Evolutionary conservation across 1,140 invertebrate species (phyloP).

Genomic region (Listronotus bonariensis): DNA sequence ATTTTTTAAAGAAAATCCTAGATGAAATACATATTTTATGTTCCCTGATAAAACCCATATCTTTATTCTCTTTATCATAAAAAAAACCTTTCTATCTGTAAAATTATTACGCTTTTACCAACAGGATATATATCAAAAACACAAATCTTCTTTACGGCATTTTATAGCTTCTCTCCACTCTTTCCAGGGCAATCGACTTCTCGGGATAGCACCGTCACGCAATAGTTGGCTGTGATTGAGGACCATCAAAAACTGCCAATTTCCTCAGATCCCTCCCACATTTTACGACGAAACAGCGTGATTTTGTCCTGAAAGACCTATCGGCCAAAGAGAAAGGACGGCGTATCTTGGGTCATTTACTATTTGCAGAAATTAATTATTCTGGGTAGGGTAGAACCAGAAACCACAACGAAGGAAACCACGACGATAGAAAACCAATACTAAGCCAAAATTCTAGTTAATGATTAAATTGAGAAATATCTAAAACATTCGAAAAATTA

Average conservation of each 20-base stretch:
- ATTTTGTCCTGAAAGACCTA: constrained; percentile 40
- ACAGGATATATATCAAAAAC: too few species aligned
- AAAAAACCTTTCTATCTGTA: not conserved
- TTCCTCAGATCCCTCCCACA: constrained; percentile 40
- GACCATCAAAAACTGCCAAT: constrained; percentile 49
- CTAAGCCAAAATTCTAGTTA: too few species aligned
- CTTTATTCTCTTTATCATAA: not conserved
- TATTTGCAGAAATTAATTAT: not conserved
- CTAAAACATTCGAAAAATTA: too few species aligned
- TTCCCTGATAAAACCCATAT: not conserved
- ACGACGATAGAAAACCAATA: too few species aligned
- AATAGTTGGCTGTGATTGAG: constrained; percentile 45
- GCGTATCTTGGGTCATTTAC: too few species aligned
- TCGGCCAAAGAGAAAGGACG: constrained; percentile 14
- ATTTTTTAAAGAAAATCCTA: not conserved
- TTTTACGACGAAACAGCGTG: constrained; percentile 38
- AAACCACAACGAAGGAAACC: too few species aligned
- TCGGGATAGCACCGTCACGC: constrained; percentile 20
- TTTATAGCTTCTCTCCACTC: constrained; percentile 23
- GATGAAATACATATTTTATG: not conserved
- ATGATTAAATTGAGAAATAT: too few species aligned
- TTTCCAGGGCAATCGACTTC: constrained; percentile 23
- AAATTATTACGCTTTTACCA: too few species aligned
- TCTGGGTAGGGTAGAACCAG: too few species aligned
- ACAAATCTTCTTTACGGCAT: constrained; percentile 3